Percentiles rank a stretch among this genome's conserved stretches.
These are phyloP conservation scores for Barbus barbus DNA, from an alignment of 2,113 vertebrate genomes.

Conservation along the genomic window DNA sequence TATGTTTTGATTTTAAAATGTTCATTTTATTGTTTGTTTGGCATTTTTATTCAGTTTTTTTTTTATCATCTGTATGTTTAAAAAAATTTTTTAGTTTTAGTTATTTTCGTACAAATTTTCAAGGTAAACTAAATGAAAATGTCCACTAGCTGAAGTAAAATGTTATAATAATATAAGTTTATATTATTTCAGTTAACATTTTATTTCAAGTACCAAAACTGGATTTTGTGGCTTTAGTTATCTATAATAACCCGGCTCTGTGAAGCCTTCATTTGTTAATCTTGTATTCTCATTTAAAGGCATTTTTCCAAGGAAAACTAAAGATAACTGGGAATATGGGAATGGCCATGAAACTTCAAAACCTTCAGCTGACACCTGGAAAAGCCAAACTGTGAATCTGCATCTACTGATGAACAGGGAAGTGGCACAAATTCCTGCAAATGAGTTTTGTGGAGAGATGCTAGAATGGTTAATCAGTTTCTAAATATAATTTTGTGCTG, in stretches of 20 bases:
- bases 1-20: not conserved
- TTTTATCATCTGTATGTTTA: too few relatives aligned
- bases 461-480: not conserved
- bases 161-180: too few relatives aligned
- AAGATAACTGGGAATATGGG: conserved; percentile 92
- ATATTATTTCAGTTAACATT: not conserved
- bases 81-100: not conserved
- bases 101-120: too few relatives aligned
- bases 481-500: not conserved
- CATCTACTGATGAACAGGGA: not conserved
- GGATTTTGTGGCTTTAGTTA: not conserved
- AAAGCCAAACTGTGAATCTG: conserved; percentile 88
- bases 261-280: not conserved
- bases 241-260: not conserved
- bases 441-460: not conserved
- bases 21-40: too few relatives aligned
- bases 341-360: conserved; percentile 94
- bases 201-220: not conserved
- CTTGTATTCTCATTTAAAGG: conserved; percentile 65
- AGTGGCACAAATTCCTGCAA: not conserved
- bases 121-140: too few relatives aligned
- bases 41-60: too few relatives aligned
- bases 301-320: conserved; percentile 92
- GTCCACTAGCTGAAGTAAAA: not conserved
- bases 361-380: conserved; percentile 81